phyloP scores from a whole-genome alignment of 2,113 vertebrate genomes.

The Pluvialis apricaria region DNA sequence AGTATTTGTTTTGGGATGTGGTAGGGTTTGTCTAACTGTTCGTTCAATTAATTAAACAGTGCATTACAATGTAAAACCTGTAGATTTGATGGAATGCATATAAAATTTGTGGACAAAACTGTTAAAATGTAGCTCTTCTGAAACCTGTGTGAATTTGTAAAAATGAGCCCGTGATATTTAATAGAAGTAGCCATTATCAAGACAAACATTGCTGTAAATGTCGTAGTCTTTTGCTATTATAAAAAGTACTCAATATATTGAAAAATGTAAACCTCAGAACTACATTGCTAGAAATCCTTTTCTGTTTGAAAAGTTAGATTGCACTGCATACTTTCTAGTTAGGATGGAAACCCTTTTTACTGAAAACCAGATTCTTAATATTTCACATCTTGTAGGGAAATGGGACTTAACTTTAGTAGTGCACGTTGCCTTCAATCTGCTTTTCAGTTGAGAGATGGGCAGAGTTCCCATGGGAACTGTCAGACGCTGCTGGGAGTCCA shows the following conservation, averaged over 20 bases:
- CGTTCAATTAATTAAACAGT: neutral
- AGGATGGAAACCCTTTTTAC: neutral
- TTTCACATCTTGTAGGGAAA: neutral
- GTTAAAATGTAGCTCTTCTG: neutral
- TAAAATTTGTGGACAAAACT: neutral
- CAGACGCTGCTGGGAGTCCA: neutral
- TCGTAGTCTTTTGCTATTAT: neutral
- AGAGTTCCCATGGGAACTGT: neutral
- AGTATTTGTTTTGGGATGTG: neutral
- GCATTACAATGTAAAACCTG: neutral
- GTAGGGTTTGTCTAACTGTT: neutral
- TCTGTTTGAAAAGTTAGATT: neutral
- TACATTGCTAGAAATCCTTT: neutral
- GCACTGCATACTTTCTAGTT: neutral
- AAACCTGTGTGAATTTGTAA: neutral
- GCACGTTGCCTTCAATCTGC: neutral
- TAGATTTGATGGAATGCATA: neutral
- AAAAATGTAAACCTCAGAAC: neutral
- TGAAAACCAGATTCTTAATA: neutral
- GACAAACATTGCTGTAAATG: neutral
- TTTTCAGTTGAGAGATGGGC: neutral
- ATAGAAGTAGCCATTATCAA: neutral
- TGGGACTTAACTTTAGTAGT: accelerated
- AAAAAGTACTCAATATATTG: neutral
- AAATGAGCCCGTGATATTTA: neutral